These are phyloP conservation scores for Macropodus opercularis DNA, from an alignment of 2,797 vertebrate species.

Conservation along the genomic window DNA sequence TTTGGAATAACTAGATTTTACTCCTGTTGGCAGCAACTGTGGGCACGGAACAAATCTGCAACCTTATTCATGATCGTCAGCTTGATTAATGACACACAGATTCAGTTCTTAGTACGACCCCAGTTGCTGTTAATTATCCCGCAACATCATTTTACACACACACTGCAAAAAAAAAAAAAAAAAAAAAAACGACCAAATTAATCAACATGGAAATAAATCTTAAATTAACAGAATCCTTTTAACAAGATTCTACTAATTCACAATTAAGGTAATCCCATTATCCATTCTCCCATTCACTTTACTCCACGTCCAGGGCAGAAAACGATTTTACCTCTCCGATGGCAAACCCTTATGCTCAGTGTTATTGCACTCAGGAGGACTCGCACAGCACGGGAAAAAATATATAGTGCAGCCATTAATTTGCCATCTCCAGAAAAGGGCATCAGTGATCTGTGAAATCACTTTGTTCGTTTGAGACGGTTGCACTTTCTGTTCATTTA, in stretches of 20 bases:
- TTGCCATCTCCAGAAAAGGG: slow-evolving; percentile 85
- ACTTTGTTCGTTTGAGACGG: slow-evolving; percentile 87
- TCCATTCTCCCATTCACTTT: slow-evolving; percentile 60
- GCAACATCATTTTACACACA: slow-evolving; percentile 69
- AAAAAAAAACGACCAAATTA: slow-evolving; percentile 60
- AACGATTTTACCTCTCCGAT: slow-evolving; percentile 69
- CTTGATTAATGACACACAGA: slow-evolving; percentile 68
- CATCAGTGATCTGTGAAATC: slow-evolving; percentile 87
- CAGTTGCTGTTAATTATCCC: slow-evolving; percentile 65
- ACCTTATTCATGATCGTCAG: slow-evolving; percentile 61
- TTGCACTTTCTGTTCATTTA: slow-evolving; percentile 87
- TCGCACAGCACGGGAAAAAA: slow-evolving; percentile 67
- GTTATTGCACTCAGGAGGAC: slow-evolving; percentile 78
- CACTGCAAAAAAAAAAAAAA: slow-evolving; percentile 56
- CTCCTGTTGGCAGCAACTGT: slow-evolving; percentile 39
- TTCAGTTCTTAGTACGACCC: slow-evolving; percentile 67
- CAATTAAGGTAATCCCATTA: slow-evolving; percentile 79
- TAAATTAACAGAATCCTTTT: slow-evolving; percentile 79
- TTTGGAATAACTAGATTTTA: slow-evolving; percentile 48
- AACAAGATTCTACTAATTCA: slow-evolving; percentile 78
- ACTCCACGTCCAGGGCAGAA: slow-evolving; percentile 60
- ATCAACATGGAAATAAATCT: slow-evolving; percentile 78
- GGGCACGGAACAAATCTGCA: slow-evolving; percentile 56
- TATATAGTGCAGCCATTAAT: slow-evolving; percentile 83
- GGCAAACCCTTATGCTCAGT: slow-evolving; percentile 70